Base-by-base conservation (phyloP, 2,888 invertebrate genomes). In the Eurytoma californica region DNA sequence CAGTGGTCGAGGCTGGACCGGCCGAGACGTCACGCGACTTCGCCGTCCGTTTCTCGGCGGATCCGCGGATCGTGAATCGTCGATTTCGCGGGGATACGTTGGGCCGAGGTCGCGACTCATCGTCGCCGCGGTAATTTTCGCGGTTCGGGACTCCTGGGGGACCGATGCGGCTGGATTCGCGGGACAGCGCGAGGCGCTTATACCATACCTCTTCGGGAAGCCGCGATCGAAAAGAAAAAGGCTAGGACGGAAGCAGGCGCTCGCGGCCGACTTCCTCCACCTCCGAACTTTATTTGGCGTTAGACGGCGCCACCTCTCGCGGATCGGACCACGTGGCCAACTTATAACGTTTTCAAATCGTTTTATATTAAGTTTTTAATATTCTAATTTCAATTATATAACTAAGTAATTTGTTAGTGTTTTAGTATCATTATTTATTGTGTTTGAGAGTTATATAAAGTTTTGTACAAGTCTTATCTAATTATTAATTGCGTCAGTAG, bases 171-270 rank as follows among this genome's bases (percentile, higher is more conserved):
- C 5, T 20, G 77, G 80, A 81, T 81, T 76, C 58, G 72, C 63
- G 47, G 63, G 53, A 18, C 16, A 12, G 9, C 28, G 9, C n/a
- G 18, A 57, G 24, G 47, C 39, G 60, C 57, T 63, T 80, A 61
- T 76, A 80, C 63, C 80, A 69, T 77, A 81, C 80, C 80, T 81
- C 75, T 78, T 72, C 30, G 75, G 67, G 39, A 66, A 68, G 70
- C 74, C 78, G 74, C 61, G 73, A 66, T 77, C 67, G 78, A 81
- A 81, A 76, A 81, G 78, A 58, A 78, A 66, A 60, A 78, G 74
- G 73, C 65, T 74, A 67, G 72, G 58, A 65, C 75, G 79, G 79
- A 80, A 80, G 57, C 79, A 14, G 20, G 30, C 67, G 51, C 60
- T 39, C 53, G 14, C 51, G 49, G 51, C 24, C 20, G 28, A 79